Evolutionary conservation across 2,888 invertebrate species (phyloP), one percentile per base, ranked within the genome.

Genomic region (Arge pagana): DNA sequence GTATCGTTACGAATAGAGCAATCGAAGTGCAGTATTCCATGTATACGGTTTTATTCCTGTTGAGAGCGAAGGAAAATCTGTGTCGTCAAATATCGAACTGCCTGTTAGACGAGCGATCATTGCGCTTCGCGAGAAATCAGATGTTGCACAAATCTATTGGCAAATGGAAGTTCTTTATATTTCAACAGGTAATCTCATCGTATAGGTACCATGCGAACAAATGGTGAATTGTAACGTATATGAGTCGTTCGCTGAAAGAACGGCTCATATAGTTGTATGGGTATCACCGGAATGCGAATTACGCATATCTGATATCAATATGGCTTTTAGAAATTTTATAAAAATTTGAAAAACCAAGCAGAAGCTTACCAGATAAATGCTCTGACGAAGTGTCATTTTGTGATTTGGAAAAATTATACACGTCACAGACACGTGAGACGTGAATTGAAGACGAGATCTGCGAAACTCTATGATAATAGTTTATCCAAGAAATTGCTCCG

Each of bases 101-200:
- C n/a, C 24, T 24, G 8, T n/a, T 45, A 2, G 45, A 33, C 15
- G 24, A 23, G 16, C 31, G 35, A 33, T 13, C 35, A 8, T 33
- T 45, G 10, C 3, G 21, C 4, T 5, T n/a, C 23, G 21, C 23
- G 3, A 23, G 23, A 21, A 23, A 23, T 23, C 7, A 15, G 15
- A 23, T 35, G 1, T 6, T 33, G 28, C 45, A 24, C 5, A 45
- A 45, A 33, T 45, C 2, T 23, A 13, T 8, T 7, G 23, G 33
- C 21, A 45, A 15, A 33, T 45, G 45, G 45, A 45, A 4, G 18
- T 19, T 21, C 4, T 33, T 33, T 11, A 16, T 35, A 24, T 4
- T 23, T 10, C 45, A 45, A 33, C 21, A 45, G 45, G 45, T 45
- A 16, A 11, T 26, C 8, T 24, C 13, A 15, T 45, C 7, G n/a